Evolutionary conservation across 2,888 invertebrate genomes (phyloP), one percentile per base, ranked within the genome.

Genomic region (Meta bourneti): DNA sequence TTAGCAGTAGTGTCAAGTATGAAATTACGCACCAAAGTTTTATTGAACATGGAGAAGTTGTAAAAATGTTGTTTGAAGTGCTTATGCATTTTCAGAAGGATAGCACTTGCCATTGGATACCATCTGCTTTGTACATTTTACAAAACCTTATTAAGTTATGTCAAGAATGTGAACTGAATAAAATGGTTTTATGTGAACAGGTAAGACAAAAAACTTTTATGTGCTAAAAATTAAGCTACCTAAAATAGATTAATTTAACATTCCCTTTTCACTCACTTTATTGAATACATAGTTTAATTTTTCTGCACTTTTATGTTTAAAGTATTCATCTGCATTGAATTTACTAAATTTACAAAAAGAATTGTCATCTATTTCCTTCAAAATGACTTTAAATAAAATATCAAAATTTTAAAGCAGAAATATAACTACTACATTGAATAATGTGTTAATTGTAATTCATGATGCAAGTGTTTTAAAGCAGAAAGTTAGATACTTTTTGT

Each of bases 41-140:
- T 74, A 92, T 92, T 79, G 84, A 89, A 72, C 92, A 92, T 85
- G 92, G 84, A 71, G 92, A 92, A 75, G 83, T 92, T 20, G 49
- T 92, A 11, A 89, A 84, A 54, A 92, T 92, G 88, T 70, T 92
- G 2, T 81, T 84, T 85, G 92, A 92, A 19, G 72, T 92, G 11
- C 52, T 92, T 48, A 79, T 89, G 77, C 74, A 81, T 81, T 77
- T 92, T 52, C 84, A 89, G 52, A 80, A 20, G 2, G 84, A 89
- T 69, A 49, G 52, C 34, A 19, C n/a, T 20, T 34, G 6, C 69
- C 54, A 88, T 34, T 89, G 89, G 89, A 49, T 81, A 49, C 69
- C 84, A 75, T 71, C 89, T 71, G 79, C 89, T 20, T 74, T 92
- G 51, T 61, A 92, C 75, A 34, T 92, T 19, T 72, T 92, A 48